Base-by-base conservation (phyloP, 2,888 invertebrate genomes). In the Catocala nupta region DNA sequence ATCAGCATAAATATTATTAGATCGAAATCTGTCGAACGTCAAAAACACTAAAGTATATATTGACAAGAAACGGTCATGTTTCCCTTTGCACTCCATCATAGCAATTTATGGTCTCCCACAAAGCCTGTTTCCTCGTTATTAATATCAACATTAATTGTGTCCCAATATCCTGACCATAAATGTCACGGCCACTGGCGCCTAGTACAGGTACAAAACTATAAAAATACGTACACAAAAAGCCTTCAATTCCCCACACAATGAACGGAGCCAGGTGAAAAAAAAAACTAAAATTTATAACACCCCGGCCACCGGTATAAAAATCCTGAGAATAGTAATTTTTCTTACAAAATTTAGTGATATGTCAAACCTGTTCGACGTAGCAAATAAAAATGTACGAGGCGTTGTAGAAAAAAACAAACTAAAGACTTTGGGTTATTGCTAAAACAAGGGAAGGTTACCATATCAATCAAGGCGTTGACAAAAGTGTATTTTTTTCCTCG, bases 401-500 rank as follows among this genome's bases (percentile, higher is more conserved):
- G 81, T 81, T 80, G 81, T 80, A 73, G 80, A 84, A 88, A 90
- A 93, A 89, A 73, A 74, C 76, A 82, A 80, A 65, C 77, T 81
- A 82, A 85, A 82, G 85, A 80, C 85, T 86, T 69, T 85, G 89
- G 91, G 91, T 89, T 92, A 91, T 91, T 92, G 92, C 92, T 93
- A 93, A 94, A 94, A 94, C 94, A 94, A 93, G 92, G 90, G 85
- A 92, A 88, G 91, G 91, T 92, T 90, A 87, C 90, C 90, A 85
- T 92, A 93, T 93, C 93, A 92, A 93, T 93, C 93, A 94, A 92
- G 87, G 89, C 90, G 92, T 90, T 92, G 92, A 93, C 92, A 93
- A 92, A 92, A 91, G 89, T 87, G 78, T 81, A 77, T 77, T 87
- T 91, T 91, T 92, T 92, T 90, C 80, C 75, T 81, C 78, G 73